Evolutionary conservation across 2,113 vertebrate genomes (phyloP), one percentile per base, ranked within the genome.

Genomic region (Romanogobio albipinnatus): DNA sequence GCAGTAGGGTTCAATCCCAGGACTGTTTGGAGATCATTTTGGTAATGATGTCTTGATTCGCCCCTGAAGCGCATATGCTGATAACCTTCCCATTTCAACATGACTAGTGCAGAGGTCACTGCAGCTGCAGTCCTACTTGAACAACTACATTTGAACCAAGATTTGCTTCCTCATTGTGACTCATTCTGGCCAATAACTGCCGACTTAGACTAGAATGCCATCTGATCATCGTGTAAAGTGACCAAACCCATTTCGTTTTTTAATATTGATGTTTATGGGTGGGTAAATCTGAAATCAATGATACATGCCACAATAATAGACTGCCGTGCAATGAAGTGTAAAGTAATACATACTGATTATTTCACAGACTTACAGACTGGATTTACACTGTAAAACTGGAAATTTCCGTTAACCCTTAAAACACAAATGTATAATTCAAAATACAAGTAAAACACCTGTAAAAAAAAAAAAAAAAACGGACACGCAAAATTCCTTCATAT

Each of bases 1-100:
- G 26, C 14, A 70, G 62, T 14, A 33, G 79, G 80, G 80, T 82
- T 82, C 66, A 82, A 58, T 43, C 11, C n/a, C 19, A 58, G 80
- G 80, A 81, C 33, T 82, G 26, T 39, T 62, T 47, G 77, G 58
- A 64, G 22, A 64, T 78, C 7, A 19, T 47, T 51, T 62, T 33
- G 43, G 79, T 68, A 70, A 71, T 71, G 49, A 71, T 70, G 29
- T 47, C 64, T 36, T 43, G 49, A 71, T 56, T 53, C 39, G 29
- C 2, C 79, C 45, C 79, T 81, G 62, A 81, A 81, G 79, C 43
- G 4, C 8, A n/a, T 33, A 68, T 36, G 61, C n/a, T 70, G 80
- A 82, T 58, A 82, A 53, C 80, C 26, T 71, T 71, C 22, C 29
- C 4, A 19, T 58, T 77, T 43, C 36, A 22, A 15, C 17, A 19